Evolutionary conservation across 2,888 invertebrate genomes (phyloP), one percentile per base, ranked within the genome.

Genomic region (Diadegma fenestrale): DNA sequence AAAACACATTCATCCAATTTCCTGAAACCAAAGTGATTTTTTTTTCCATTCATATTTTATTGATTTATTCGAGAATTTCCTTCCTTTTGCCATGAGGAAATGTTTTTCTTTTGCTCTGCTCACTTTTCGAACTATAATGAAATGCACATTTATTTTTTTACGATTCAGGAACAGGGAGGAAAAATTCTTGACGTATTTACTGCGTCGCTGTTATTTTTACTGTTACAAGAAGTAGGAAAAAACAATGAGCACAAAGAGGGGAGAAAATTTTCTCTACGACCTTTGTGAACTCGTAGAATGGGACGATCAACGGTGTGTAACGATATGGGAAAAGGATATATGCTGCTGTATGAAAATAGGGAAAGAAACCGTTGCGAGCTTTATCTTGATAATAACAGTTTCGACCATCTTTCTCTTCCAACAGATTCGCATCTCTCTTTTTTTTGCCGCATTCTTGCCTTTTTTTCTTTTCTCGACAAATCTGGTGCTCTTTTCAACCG

Each of bases 331-430:
- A 63, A 30, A 75, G 51, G 43, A 63, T 75, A 63, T 17, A 33
- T 33, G 33, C 37, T 33, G 33, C 37, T 26, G 73, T 61, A 75
- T 61, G 73, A 51, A 63, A 68, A 64, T 54, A 71, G 17, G 61
- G 45, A 61, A 72, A 73, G 80, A 45, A 66, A 63, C 72, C 71
- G 76, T 84, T 80, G 58, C 37, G 76, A 77, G 66, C 72, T 84
- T 84, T 84, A 77, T 84, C 80, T 48, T 51, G 48, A 72, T 76
- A 80, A 84, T 76, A 84, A 80, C 84, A 84, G 80, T 80, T 77
- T 61, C 72, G 43, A 72, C 72, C 54, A 64, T 84, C 77, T 33
- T 79, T 71, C 54, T 76, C 51, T 58, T 19, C 68, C 58, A 64
- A 19, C 80, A 64, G 63, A 64, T 71, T 80, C 80, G 79, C 45